Evolutionary conservation across 2,113 vertebrate genomes (phyloP).

Genomic region (Trichechus manatus): DNA sequence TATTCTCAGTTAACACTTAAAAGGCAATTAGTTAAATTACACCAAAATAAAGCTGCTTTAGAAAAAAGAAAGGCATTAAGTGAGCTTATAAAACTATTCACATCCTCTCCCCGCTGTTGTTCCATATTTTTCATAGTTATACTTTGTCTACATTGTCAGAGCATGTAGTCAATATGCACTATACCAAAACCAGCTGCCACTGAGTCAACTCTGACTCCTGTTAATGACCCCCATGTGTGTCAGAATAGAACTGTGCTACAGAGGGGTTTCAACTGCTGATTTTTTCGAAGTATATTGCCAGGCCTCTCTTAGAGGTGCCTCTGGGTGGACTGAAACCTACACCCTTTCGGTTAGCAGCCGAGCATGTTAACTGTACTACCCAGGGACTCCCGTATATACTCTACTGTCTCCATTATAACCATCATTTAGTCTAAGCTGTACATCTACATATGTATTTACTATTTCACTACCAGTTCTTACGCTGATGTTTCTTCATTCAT

Average conservation of each 20-base stretch:
- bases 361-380: background rate
- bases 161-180: background rate
- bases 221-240: background rate
- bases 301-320: background rate
- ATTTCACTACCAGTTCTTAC: background rate
- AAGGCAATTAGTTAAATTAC: slow-evolving; percentile 47
- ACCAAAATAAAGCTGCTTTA: background rate
- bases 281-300: background rate
- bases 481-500: background rate
- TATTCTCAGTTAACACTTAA: slow-evolving; percentile 7
- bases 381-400: background rate
- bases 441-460: background rate
- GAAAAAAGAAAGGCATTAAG: background rate
- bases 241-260: background rate
- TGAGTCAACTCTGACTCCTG: background rate
- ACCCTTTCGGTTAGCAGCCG: background rate
- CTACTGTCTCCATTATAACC: background rate
- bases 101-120: background rate
- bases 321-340: background rate
- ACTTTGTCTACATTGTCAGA: background rate
- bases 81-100: background rate
- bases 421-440: background rate
- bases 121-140: background rate
- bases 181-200: background rate
- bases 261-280: background rate